Percentiles rank a stretch among this genome's conserved stretches.
phyloP scores from a whole-genome alignment of 2,888 invertebrate genomes.

The Lepidocyrtinus sp. region DNA sequence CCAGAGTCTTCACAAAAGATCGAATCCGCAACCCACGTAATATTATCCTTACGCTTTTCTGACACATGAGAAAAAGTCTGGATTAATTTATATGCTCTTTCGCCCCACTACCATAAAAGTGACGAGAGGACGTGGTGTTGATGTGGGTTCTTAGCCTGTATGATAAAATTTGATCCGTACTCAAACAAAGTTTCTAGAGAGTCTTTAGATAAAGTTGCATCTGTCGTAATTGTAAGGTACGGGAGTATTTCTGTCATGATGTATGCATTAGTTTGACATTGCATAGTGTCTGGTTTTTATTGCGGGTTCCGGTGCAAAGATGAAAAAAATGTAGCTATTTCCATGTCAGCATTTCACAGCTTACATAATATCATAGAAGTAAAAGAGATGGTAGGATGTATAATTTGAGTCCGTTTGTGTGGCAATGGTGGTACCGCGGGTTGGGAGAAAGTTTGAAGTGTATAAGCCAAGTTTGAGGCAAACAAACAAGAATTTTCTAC shows the following conservation, averaged over 20 bases:
- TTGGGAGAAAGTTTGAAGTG: slow-evolving; percentile 25
- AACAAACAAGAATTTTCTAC: slow-evolving; percentile 36
- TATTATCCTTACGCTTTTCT: background rate
- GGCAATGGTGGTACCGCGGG: slow-evolving; percentile 18
- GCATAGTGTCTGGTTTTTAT: slow-evolving; percentile 37
- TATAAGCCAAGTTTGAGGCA: slow-evolving; percentile 4
- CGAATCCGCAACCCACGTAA: slow-evolving; percentile 4
- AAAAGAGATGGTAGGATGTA: background rate
- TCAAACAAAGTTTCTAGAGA: background rate
- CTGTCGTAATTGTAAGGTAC: background rate
- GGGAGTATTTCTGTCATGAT: background rate
- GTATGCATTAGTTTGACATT: slow-evolving; percentile 27
- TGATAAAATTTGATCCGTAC: background rate
- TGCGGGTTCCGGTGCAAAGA: slow-evolving; percentile 53
- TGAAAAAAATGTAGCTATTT: slow-evolving; percentile 1
- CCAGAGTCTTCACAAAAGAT: no score
- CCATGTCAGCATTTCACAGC: background rate
- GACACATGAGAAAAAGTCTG: background rate
- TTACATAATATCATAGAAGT: background rate
- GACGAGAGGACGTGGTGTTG: background rate
- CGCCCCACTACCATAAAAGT: background rate
- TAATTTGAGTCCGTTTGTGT: background rate
- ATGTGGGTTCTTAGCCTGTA: background rate
- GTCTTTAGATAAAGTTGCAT: background rate
- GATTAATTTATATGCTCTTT: slow-evolving; percentile 7